Conservation (phyloP, 2,113 vertebrate genomes). For the Phalacrocorax brasilianus region DNA sequence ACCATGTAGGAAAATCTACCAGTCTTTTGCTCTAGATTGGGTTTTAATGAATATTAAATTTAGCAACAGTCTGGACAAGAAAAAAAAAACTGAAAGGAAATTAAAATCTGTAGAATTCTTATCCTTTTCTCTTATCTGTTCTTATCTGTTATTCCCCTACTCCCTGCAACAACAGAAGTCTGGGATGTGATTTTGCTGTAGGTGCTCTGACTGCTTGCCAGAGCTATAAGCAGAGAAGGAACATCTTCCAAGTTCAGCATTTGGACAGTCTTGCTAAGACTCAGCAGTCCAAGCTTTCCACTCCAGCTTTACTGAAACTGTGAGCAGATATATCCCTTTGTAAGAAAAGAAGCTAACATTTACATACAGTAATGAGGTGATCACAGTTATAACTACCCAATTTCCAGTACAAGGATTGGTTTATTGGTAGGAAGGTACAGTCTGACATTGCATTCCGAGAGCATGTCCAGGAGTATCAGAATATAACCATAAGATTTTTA, state of each 20-base stretch:
- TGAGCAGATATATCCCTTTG: background rate
- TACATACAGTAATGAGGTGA: background rate
- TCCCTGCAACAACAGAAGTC: slow-evolving; percentile 43
- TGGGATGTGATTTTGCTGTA: slow-evolving; percentile 12
- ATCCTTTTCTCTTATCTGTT: slow-evolving; percentile 61
- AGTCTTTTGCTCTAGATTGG: background rate
- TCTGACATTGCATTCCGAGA: background rate
- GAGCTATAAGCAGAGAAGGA: background rate
- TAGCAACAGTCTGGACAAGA: slow-evolving; percentile 45
- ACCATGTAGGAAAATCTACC: background rate
- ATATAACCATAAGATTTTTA: background rate
- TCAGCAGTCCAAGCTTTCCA: background rate
- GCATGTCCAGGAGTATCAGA: background rate
- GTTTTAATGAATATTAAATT: slow-evolving; percentile 67
- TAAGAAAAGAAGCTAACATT: background rate
- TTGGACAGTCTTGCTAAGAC: background rate
- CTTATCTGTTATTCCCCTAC: slow-evolving; percentile 34
- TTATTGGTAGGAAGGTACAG: background rate
- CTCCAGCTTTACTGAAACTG: background rate
- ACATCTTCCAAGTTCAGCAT: background rate
- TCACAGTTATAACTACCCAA: background rate
- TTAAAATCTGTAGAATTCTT: slow-evolving; percentile 72
- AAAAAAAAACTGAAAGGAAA: slow-evolving; percentile 67
- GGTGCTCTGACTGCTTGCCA: background rate
- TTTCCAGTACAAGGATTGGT: background rate